phyloP scores from a whole-genome alignment of 2,888 invertebrate species.

The Lithophane semibrunnea region DNA sequence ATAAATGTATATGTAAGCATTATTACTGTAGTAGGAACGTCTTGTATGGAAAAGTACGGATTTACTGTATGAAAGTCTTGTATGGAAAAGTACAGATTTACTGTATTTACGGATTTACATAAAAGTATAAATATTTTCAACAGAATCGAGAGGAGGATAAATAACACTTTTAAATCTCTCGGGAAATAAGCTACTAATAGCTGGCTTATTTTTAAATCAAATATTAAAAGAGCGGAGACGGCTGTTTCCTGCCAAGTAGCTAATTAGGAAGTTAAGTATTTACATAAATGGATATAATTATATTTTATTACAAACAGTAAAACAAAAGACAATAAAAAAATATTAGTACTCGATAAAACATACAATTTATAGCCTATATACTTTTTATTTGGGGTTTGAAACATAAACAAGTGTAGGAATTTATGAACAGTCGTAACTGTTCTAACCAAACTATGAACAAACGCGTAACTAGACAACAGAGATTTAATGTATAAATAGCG shows the following conservation, averaged over 20 bases:
- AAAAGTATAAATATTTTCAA: background rate
- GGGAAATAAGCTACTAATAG: constrained; percentile 19
- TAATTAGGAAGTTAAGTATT: background rate
- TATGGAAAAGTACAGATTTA: background rate
- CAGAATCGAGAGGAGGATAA: background rate
- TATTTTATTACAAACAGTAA: background rate
- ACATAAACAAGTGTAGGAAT: constrained; percentile 27
- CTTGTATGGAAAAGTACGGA: background rate
- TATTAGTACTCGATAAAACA: constrained; percentile 10
- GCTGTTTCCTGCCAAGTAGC: background rate
- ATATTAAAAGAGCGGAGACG: background rate
- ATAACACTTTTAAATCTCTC: constrained; percentile 3
- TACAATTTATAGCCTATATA: constrained; percentile 21
- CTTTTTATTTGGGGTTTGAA: constrained; percentile 34
- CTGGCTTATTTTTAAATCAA: constrained; percentile 6
- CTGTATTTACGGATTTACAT: background rate
- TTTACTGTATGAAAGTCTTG: too few species aligned
- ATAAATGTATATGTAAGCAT: background rate
- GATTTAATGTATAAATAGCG: background rate
- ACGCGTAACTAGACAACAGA: constrained; percentile 5
- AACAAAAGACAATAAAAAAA: constrained; percentile 1
- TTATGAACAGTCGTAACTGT: constrained; percentile 32
- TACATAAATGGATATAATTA: too few species aligned
- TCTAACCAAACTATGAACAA: constrained; percentile 16
- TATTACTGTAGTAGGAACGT: background rate